Evolutionary conservation across 2,888 invertebrate genomes (phyloP).

Genomic region (Ochlodes sylvanus): DNA sequence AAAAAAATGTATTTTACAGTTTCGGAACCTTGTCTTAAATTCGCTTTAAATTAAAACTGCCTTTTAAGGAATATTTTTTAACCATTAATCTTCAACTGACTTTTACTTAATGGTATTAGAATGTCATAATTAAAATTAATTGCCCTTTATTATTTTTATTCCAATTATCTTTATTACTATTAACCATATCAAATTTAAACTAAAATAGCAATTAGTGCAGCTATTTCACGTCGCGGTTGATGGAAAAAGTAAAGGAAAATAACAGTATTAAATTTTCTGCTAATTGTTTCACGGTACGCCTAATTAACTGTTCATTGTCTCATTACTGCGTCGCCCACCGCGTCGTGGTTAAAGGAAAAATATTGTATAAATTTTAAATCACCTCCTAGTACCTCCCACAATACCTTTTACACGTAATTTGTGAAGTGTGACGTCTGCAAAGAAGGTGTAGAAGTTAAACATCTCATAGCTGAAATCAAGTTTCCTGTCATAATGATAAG

Average conservation of each 20-base stretch:
- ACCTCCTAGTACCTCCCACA: background rate
- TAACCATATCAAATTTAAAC: background rate
- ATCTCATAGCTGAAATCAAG: background rate
- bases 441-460: background rate
- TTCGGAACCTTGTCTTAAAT: background rate
- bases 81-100: too few species aligned
- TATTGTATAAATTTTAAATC: background rate
- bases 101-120: background rate
- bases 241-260: conserved; percentile 17
- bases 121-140: background rate
- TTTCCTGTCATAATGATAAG: too few species aligned
- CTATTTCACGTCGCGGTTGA: background rate
- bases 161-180: background rate
- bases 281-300: conserved; percentile 41
- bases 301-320: conserved; percentile 44
- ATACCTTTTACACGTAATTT: too few species aligned
- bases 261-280: conserved; percentile 31
- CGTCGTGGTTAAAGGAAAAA: conserved; percentile 17
- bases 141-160: background rate
- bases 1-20: too few species aligned
- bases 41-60: conserved; percentile 15
- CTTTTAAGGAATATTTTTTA: background rate
- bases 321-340: conserved; percentile 39
- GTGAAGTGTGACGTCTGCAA: too few species aligned
- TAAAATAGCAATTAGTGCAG: background rate